Percentiles rank a stretch among this genome's conserved stretches.
phyloP scores from a whole-genome alignment of 53 echinoderm and acorn worm genomes.

The Zoroaster sp. region DNA sequence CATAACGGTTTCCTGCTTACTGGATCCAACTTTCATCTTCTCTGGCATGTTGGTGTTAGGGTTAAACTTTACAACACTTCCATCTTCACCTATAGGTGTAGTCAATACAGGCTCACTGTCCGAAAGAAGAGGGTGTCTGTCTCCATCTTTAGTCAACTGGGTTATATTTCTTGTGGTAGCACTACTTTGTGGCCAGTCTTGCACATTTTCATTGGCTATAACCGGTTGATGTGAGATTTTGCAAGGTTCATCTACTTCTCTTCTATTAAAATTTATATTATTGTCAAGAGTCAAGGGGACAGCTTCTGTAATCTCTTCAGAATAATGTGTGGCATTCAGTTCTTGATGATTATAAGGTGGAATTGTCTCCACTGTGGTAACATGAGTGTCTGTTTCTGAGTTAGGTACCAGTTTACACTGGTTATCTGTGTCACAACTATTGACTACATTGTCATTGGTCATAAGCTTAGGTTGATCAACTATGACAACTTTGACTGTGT shows the following conservation, averaged over 20 bases:
- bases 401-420: not conserved
- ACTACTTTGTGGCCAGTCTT: not conserved
- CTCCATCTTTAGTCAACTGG: no score
- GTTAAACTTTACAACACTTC: not conserved
- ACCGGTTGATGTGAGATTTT: not conserved
- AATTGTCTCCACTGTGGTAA: no score
- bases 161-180: not conserved
- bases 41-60: not conserved
- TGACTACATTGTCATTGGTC: not conserved
- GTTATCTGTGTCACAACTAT: not conserved
- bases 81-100: no score
- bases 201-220: not conserved
- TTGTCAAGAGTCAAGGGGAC: no score
- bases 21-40: not conserved
- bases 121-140: no score
- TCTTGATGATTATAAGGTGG: not conserved
- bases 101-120: not conserved
- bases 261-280: no score
- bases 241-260: not conserved
- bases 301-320: no score
- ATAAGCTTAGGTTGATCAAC: not conserved
- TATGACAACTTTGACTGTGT: not conserved
- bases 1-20: not conserved
- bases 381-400: not conserved
- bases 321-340: not conserved